Evolutionary conservation across 1,140 invertebrate genomes (phyloP).

Genomic region (Papilio aristodemus): DNA sequence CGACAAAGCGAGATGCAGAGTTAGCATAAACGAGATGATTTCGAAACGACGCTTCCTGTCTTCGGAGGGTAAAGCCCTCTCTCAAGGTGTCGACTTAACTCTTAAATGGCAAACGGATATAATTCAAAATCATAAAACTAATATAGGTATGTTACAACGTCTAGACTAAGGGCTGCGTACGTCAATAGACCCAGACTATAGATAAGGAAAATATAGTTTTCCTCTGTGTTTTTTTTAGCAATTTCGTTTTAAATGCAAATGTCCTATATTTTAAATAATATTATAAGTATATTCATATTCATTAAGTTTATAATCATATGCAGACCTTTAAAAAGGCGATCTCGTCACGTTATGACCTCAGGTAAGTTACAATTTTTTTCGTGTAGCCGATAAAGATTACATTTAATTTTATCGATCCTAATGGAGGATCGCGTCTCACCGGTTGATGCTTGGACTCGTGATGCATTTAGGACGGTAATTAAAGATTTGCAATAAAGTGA

Average conservation of each 20-base stretch:
- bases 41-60: constrained; percentile 27
- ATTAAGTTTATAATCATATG: constrained; percentile 27
- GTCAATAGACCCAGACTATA: neutral
- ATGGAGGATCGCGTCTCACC: constrained; percentile 12
- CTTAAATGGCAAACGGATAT: neutral
- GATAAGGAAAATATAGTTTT: too few relatives aligned
- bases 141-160: neutral
- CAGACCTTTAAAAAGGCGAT: neutral
- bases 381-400: constrained; percentile 25
- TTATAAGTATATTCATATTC: neutral
- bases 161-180: neutral
- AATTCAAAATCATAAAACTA: neutral
- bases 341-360: neutral
- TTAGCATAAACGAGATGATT: constrained; percentile 25
- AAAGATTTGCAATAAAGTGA: constrained; percentile 21
- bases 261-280: too few relatives aligned
- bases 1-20: constrained; percentile 22
- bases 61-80: constrained; percentile 20
- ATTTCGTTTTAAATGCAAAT: too few relatives aligned
- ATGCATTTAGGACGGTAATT: constrained; percentile 26
- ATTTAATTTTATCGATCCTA: constrained; percentile 27
- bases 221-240: too few relatives aligned
- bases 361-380: neutral
- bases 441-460: neutral
- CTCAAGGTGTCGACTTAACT: constrained; percentile 8